These are phyloP conservation scores for Dascillus cervinus DNA, from an alignment of 2,888 invertebrate genomes.

Conservation along the genomic window DNA sequence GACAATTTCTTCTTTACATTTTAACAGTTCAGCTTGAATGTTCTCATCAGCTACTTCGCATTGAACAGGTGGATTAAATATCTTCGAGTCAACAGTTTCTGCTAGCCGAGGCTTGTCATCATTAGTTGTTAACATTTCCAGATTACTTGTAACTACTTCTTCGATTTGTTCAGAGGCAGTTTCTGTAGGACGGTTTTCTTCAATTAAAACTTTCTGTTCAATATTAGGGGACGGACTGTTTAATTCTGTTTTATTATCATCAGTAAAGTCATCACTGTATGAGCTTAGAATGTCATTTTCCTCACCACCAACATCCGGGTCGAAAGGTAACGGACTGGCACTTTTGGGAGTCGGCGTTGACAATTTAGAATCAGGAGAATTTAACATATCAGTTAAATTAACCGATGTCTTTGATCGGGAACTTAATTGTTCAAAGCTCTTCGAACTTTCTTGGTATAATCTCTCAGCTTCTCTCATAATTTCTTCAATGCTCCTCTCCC, in stretches of 20 bases:
- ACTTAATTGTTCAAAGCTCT: slow-evolving; percentile 41
- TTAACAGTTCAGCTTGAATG: too few relatives aligned
- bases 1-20: slow-evolving; percentile 24
- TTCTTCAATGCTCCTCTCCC: slow-evolving; percentile 51
- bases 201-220: too few relatives aligned
- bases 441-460: slow-evolving; percentile 43
- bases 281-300: slow-evolving; percentile 23
- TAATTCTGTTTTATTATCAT: slow-evolving; percentile 26
- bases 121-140: too few relatives aligned
- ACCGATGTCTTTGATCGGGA: slow-evolving; percentile 39
- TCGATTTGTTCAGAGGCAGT: too few relatives aligned
- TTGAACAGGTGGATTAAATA: too few relatives aligned
- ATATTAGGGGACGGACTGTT: too few relatives aligned
- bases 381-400: slow-evolving; percentile 32
- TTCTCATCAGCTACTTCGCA: too few relatives aligned
- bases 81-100: too few relatives aligned
- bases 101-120: too few relatives aligned
- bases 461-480: slow-evolving; percentile 52
- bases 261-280: slow-evolving; percentile 36
- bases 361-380: slow-evolving; percentile 25
- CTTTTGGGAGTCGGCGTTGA: slow-evolving; percentile 39
- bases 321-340: slow-evolving; percentile 36
- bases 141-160: too few relatives aligned
- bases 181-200: slow-evolving; percentile 6
- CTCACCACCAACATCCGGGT: slow-evolving; percentile 21